Evolutionary conservation across 1,140 invertebrate genomes (phyloP), one percentile per base, ranked within the genome.

Genomic region (Drosophila tristis): DNA sequence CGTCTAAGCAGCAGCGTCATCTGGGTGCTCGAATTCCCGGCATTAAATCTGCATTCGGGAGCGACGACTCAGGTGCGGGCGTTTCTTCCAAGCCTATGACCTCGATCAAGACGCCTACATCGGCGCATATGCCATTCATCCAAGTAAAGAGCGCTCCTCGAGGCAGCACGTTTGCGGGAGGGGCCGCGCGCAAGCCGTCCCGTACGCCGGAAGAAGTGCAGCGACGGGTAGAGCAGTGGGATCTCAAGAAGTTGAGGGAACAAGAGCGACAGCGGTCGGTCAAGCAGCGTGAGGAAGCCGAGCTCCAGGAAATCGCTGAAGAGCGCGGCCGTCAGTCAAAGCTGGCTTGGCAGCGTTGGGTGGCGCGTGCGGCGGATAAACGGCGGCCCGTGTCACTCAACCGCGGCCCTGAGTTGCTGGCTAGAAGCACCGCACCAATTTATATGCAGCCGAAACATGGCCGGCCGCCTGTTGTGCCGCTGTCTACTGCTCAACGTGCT

Each of bases 291-390:
- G 54, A 44, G 15, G 15, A 20, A 11, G 50, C 58, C 31, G 16
- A 16, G 4, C 13, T 29, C 47, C 20, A 50, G 39, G 48, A 16
- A 45, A 6, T 29, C 42, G 11, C n/a, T 58, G 70, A 44, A 8
- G 42, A 44, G 9, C 62, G 74, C 5, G 44, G 25, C 0, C 44
- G 54, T 23, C 58, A 68, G 6, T 49, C 70, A 8, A 23, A 68
- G 39, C 29, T 68, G 0, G 70, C 74, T 8, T 77, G 64, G 58
- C 48, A 77, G 16, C 74, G 74, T 9, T 77, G 74, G 74, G 29
- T 77, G 23, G 4, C 44, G 1, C 62, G 58, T 16, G 8, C 39
- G 35, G 35, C 48, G 1, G 0, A 7, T 15, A 48, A 44, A 11
- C 11, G 25, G 11, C n/a, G 8, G 2, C 13, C 23, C 11, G 45